Evolutionary conservation across 2,113 vertebrate genomes (phyloP), one percentile per base, ranked within the genome.

Genomic region (Scophthalmus maximus): DNA sequence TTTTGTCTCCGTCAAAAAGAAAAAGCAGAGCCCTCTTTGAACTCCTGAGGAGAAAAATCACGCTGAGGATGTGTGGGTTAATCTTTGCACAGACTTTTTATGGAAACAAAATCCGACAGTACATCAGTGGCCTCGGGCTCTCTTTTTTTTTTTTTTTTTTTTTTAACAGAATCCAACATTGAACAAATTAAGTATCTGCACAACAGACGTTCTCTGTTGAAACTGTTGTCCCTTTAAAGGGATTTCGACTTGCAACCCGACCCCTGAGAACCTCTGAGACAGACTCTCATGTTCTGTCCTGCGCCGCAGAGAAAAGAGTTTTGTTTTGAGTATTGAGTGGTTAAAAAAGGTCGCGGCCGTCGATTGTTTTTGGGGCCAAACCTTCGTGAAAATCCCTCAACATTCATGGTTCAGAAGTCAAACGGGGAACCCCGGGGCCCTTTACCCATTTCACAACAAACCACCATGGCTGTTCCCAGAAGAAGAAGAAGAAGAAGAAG

Each of bases 1-100:
- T 67, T 78, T 85, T 73, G 46, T 62, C 50, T 69, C 42, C 64
- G 44, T 85, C 79, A 81, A 82, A 55, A 65, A 78, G 61, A 81
- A 71, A 82, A 69, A 82, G 71, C 69, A 64, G 23, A 3, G 0
- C 29, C 62, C 40, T 59, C 61, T 84, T 76, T 78, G 72, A 78
- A 65, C 65, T 70, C 5, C 7, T 8, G 3, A 6, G 14, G 11
- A 17, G 46, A 50, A 30, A 44, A 71, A 56, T 71, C 62, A 47
- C 1, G 30, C 36, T 26, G 63, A 44, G 75, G 73, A 52, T 40
- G 62, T 71, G 55, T 6, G 11, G 32, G 36, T 57, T 76, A 18
- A 67, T 56, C 51, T 78, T 57, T 82, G n/a, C 82, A 51, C 52
- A 34, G 23, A 11, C 6, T 55, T 57, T 38, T 40, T 15, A 29